Conservation (phyloP, 2,113 vertebrate genomes). For the Ceyx margarethae region DNA sequence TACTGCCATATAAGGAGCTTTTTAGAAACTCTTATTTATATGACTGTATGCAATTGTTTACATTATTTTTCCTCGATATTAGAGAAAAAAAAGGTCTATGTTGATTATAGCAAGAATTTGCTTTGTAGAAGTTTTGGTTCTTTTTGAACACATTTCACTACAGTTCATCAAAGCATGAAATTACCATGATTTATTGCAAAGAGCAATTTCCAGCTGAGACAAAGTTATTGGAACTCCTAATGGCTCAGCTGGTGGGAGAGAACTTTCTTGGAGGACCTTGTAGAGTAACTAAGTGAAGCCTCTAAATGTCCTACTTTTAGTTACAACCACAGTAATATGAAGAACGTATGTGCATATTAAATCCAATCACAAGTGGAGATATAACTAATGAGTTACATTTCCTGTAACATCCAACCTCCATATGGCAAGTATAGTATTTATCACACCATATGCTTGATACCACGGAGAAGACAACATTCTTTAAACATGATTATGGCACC, state of each 20-base stretch:
- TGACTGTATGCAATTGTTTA: background rate
- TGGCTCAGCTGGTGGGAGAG: background rate
- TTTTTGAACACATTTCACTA: background rate
- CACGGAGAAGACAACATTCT: background rate
- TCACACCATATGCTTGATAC: background rate
- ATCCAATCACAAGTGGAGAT: background rate
- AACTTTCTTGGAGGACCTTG: background rate
- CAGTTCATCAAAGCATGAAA: background rate
- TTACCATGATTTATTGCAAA: background rate
- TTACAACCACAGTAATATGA: background rate
- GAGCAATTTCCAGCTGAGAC: constrained; percentile 11
- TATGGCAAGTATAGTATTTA: constrained; percentile 11
- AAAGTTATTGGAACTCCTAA: constrained; percentile 13
- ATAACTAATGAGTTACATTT: constrained; percentile 37
- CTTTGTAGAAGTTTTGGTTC: background rate
- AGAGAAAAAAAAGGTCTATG: background rate
- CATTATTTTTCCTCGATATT: background rate
- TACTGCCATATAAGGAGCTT: background rate
- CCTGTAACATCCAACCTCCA: constrained; percentile 4
- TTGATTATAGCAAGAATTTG: background rate
- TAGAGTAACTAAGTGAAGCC: background rate
- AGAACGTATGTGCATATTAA: constrained; percentile 12
- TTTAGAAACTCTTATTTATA: background rate
- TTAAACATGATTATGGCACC: constrained; percentile 29
- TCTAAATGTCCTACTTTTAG: background rate